Base-by-base conservation (phyloP, 2,797 vertebrate species). In the Heliangelus exortis region DNA sequence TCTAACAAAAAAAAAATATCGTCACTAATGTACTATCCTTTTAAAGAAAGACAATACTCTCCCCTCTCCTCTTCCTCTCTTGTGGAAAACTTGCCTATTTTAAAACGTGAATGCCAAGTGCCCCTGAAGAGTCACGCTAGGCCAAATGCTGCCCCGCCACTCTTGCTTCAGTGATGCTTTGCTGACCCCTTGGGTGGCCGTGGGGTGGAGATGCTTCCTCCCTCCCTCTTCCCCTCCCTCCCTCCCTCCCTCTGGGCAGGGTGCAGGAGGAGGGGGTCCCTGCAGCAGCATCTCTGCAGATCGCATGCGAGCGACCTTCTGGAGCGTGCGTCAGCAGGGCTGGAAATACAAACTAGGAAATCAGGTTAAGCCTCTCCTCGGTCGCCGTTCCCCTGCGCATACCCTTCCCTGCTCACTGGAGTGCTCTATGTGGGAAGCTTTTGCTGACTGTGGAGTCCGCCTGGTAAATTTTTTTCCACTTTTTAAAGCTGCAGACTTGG, bases 281-380 rank as follows among this genome's bases (percentile, higher is more conserved):
- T 39, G 82, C 81, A 5, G 57, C 61, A 53, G 58, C 91, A 73
- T 69, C 86, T 77, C 41, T 54, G 85, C 87, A 51, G 59, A 41
- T 95, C 92, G 51, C 85, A 61, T 66, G 95, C 51, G 16, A 86
- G 86, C 82, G 77, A 73, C 95, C 94, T 75, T 66, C 69, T 23
- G 17, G 81, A 79, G 41, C 2, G 33, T 93, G 85, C 74, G 83
- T 96, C 97, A 96, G 84, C 71, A 67, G 71, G 47, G 28, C 80
- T 96, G 95, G 78, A 96, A 96, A 90, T 29, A 87, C 84, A 77
- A 96, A 93, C 92, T 59, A 39, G 92, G 95, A 97, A 95, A 97
- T 93, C 92, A 95, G 96, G 96, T 95, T 97, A 89, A 93, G 92
- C 85, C 91, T 93, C 97, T 94, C 84, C 94, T 34, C 18, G 7